These are phyloP conservation scores for Labia minor DNA, from an alignment of 2,888 invertebrate genomes.

Conservation along the genomic window DNA sequence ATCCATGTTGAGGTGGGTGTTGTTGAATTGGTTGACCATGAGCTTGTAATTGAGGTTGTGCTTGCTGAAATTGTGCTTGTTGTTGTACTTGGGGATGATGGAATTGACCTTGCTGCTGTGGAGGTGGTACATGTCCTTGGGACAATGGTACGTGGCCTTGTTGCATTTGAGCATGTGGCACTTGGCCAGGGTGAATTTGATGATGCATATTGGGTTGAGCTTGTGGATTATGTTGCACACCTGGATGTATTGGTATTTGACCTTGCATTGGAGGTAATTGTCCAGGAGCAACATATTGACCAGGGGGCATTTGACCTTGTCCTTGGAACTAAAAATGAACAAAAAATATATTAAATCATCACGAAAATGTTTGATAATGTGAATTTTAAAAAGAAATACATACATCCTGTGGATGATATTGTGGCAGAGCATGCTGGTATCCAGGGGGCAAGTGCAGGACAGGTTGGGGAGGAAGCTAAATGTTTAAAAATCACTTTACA, in stretches of 20 bases:
- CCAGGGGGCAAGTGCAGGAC: conserved; percentile 23
- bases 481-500: conserved; percentile 22
- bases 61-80: conserved; percentile 25
- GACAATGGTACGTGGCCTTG: conserved; percentile 7
- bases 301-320: conserved; percentile 22
- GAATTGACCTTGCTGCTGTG: conserved; percentile 26
- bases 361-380: conserved; percentile 25
- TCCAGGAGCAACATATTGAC: conserved; percentile 29
- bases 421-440: conserved; percentile 22
- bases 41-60: conserved; percentile 27
- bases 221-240: conserved; percentile 30
- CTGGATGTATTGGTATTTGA: conserved; percentile 27
- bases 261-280: conserved; percentile 24
- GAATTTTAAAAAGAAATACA: conserved; percentile 19
- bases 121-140: conserved; percentile 34
- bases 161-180: conserved; percentile 25
- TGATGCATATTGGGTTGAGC: conserved; percentile 26
- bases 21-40: conserved; percentile 19
- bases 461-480: conserved; percentile 29
- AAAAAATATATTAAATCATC: conserved; percentile 30
- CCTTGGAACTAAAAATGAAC: conserved; percentile 21
- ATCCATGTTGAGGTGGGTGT: conserved; percentile 28
- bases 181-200: conserved; percentile 23
- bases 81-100: conserved; percentile 29
- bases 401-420: conserved; percentile 23